Base-by-base conservation (phyloP, 2,113 vertebrate species). In the Hepsetus odoe region DNA sequence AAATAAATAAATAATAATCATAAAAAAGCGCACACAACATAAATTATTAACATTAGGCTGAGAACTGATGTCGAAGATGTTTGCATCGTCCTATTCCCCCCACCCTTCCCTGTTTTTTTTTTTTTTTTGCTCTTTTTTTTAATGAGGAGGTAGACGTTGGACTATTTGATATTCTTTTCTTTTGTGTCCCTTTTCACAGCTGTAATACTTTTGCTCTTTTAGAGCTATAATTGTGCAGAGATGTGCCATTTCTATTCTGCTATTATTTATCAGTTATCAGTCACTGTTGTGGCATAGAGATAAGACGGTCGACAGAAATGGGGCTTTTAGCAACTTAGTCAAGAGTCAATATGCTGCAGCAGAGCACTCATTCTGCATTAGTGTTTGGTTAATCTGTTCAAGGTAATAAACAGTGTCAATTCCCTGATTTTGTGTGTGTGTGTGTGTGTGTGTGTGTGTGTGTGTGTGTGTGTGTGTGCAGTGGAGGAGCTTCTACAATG, bases 31-130 rank as follows among this genome's bases (percentile, higher is more conserved):
- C 86, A 89, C 88, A 90, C 88, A 85, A 89, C 84, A 92, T 93
- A 91, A 91, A 93, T 93, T 92, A 93, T 93, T 93, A 92, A 93
- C 86, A 92, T 91, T 87, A 92, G 91, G 86, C 91, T 91, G 91
- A 89, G 89, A 89, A 91, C 86, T 89, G 91, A 91, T 91, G 90
- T 89, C 87, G 80, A 76, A 90, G 89, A 91, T 89, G 90, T 92
- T 91, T 87, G 91, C 72, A 81, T 89, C 88, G 87, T 89, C 81
- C 85, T 91, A 86, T 89, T 61, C 35, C 61, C 51, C 51, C 20
- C 22, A 5, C 20, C 49, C n/a, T 18, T 5, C 26, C 30, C 59
- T 59, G 72, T 24, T 46, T 71, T 81, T 83, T 91, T 84, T 80
- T 84, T 83, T 88, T 65, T 6, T 80, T 68, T 84, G 79, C 68